Conservation (phyloP, 2,113 vertebrate species). For the Seriola aureovittata region DNA sequence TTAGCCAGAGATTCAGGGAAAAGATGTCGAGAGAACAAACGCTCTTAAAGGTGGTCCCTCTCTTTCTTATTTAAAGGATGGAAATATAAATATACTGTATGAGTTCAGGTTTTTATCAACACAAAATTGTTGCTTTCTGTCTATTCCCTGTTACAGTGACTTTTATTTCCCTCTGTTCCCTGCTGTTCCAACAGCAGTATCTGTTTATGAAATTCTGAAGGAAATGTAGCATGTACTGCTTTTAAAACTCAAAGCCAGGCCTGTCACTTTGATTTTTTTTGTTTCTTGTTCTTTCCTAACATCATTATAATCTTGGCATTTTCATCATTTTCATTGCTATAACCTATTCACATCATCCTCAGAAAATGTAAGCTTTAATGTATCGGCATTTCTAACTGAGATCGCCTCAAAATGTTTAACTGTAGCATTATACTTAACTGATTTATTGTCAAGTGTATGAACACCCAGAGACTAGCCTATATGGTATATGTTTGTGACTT, state of each 20-base stretch:
- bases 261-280: constrained; percentile 72
- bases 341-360: constrained; percentile 82
- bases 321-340: constrained; percentile 78
- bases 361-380: constrained; percentile 93
- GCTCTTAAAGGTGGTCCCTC: constrained; percentile 63
- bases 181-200: constrained; percentile 77
- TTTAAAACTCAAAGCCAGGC: constrained; percentile 79
- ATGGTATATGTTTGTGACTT: constrained; percentile 86
- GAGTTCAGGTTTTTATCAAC: constrained; percentile 58
- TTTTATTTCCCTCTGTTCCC: constrained; percentile 82
- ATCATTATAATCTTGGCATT: constrained; percentile 77
- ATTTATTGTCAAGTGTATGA: constrained; percentile 86
- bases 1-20: constrained; percentile 79
- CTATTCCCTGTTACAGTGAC: constrained; percentile 75
- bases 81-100: constrained; percentile 57
- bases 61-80: constrained; percentile 66
- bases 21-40: constrained; percentile 64
- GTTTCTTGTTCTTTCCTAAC: constrained; percentile 75
- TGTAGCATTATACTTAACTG: constrained; percentile 88
- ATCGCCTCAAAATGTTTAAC: constrained; percentile 90
- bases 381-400: constrained; percentile 89
- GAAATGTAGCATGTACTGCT: constrained; percentile 86
- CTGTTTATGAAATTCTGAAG: constrained; percentile 76
- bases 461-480: constrained; percentile 83
- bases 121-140: constrained; percentile 49